Evolutionary conservation across 2,797 vertebrate species (phyloP), one percentile per base, ranked within the genome.

Genomic region (Pseudochaenichthys georgianus): DNA sequence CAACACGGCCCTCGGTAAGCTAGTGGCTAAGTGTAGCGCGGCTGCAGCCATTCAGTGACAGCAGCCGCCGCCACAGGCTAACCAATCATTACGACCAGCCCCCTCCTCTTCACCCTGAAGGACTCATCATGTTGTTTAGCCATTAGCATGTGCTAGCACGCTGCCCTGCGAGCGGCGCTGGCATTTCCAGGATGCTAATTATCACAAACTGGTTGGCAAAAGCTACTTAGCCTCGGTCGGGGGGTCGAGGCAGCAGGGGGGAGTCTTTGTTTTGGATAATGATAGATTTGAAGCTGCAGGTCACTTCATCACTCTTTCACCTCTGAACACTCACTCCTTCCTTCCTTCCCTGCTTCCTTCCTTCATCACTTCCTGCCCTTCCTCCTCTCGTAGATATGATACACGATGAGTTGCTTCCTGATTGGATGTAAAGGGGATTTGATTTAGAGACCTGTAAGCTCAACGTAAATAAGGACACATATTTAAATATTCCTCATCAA

Each of bases 141-240:
- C 83, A 91, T 91, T 93, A 91, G 89, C 87, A 84, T 80, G 15
- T 17, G 87, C 70, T 92, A 91, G 78, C 88, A 75, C n/a, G 42
- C 55, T 64, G 87, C 84, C 86, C 87, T 65, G 19, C 71, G 68
- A 74, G 17, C 48, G 55, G 72, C 54, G 9, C 60, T 91, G 86
- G 85, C 92, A 90, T 92, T 92, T 92, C 76, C 85, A 77, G 84
- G 80, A 45, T 3, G 21, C 53, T 89, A 89, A 93, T 93, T 92
- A 92, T 88, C 80, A 83, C 85, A 84, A 86, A 83, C 82, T 76
- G 78, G 86, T 81, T 78, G 83, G 64, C 77, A 76, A 81, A 87
- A 61, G 82, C 74, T 82, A 83, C 85, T 90, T 88, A 87, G 84
- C 82, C 81, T 23, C 5, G 47, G 70, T 48, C 41, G 13, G 31